phyloP scores from a whole-genome alignment of 2,113 vertebrate genomes.

The Dipodomys spectabilis region DNA sequence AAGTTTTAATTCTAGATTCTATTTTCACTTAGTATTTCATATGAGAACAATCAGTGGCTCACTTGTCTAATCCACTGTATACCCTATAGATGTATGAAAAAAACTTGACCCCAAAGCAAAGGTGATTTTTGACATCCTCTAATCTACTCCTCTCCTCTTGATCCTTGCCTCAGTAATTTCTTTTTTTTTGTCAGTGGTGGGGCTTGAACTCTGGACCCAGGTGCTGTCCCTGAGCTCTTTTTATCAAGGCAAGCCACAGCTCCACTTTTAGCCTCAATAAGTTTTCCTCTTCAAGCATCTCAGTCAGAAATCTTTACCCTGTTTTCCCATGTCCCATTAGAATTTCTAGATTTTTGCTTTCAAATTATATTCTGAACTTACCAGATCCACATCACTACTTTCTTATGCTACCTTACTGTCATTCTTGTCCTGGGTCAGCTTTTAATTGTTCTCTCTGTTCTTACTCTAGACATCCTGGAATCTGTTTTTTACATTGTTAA shows the following conservation, averaged over 20 bases:
- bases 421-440: not conserved
- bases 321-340: not conserved
- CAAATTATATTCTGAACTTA: not conserved
- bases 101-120: not conserved
- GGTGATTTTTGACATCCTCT: not conserved
- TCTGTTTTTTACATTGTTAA: not conserved
- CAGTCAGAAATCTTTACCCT: not conserved
- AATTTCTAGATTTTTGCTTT: conserved; percentile 20
- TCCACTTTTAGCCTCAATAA: not conserved
- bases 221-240: too few relatives aligned
- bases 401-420: not conserved
- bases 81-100: not conserved
- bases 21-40: not conserved
- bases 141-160: not conserved
- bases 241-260: too few relatives aligned
- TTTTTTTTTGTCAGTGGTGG: too few relatives aligned
- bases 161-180: not conserved
- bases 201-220: too few relatives aligned
- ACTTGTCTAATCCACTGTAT: not conserved
- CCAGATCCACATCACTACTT: not conserved
- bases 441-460: not conserved
- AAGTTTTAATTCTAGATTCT: not conserved
- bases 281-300: not conserved
- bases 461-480: not conserved
- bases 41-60: not conserved